phyloP scores from a whole-genome alignment of 2,888 invertebrate species.

The Dermolepida albohirtum region DNA sequence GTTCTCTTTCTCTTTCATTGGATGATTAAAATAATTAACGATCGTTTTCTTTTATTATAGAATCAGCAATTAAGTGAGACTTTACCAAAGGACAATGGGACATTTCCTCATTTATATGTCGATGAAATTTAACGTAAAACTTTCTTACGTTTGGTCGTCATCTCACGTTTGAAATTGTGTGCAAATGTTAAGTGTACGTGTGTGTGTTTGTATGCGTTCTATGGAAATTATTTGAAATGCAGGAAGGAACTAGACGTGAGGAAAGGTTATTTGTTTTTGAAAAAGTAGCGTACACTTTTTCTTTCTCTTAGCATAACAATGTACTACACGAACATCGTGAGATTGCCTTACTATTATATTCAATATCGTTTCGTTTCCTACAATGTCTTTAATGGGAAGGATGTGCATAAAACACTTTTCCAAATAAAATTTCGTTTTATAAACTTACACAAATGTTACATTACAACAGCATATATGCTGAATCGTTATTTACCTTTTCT shows the following conservation, averaged over 20 bases:
- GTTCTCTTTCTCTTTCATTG: too few relatives aligned
- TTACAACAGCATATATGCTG: too few relatives aligned
- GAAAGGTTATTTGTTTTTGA: conserved; percentile 12
- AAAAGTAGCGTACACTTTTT: conserved; percentile 20
- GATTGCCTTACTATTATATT: conserved; percentile 20
- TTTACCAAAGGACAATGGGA: too few relatives aligned
- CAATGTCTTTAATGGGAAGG: not conserved
- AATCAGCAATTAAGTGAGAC: too few relatives aligned
- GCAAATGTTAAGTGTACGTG: not conserved
- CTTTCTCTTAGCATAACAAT: conserved; percentile 3
- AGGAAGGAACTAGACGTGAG: conserved; percentile 19
- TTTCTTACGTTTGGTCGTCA: not conserved
- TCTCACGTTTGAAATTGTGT: conserved; percentile 1
- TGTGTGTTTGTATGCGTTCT: not conserved
- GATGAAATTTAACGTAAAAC: not conserved
- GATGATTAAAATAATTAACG: too few relatives aligned
- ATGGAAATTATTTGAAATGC: conserved; percentile 26
- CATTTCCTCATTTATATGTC: too few relatives aligned
- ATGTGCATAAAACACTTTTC: not conserved
- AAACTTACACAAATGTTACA: too few relatives aligned
- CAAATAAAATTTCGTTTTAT: too few relatives aligned
- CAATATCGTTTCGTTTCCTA: not conserved
- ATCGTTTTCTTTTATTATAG: too few relatives aligned
- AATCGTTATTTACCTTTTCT: too few relatives aligned
- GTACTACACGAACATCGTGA: conserved; percentile 4